phyloP scores from a whole-genome alignment of 1,140 invertebrate genomes.

The Eriocheir sinensis region DNA sequence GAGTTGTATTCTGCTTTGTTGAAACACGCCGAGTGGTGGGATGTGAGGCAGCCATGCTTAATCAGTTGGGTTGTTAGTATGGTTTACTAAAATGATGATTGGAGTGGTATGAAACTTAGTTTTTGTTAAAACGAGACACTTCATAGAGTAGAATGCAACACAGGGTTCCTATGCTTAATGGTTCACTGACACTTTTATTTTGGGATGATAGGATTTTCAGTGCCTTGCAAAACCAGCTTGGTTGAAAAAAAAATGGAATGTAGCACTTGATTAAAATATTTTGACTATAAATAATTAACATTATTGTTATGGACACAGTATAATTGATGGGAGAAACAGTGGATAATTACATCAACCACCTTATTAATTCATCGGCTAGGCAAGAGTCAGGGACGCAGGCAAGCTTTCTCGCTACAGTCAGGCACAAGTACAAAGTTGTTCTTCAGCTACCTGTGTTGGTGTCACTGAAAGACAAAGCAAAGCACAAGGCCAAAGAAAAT shows the following conservation, averaged over 20 bases:
- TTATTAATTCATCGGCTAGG: background rate
- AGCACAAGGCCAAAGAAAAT: background rate
- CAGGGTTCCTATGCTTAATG: background rate
- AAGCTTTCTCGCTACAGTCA: background rate
- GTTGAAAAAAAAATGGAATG: background rate
- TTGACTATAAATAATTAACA: background rate
- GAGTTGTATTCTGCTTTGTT: constrained; percentile 15
- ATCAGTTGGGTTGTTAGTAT: background rate
- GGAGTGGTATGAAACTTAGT: background rate
- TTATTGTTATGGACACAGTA: background rate
- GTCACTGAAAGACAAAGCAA: background rate
- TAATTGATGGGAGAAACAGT: background rate
- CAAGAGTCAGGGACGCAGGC: background rate
- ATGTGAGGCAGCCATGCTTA: background rate
- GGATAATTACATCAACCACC: background rate
- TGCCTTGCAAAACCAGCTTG: background rate
- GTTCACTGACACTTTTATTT: background rate
- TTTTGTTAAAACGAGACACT: background rate
- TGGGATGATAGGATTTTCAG: background rate
- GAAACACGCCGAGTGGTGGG: background rate
- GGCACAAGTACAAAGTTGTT: background rate
- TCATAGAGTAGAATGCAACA: background rate
- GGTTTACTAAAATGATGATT: background rate
- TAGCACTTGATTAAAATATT: background rate
- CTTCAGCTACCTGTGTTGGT: background rate